Conservation (phyloP, 2,113 vertebrate genomes). For the Tetraodon nigroviridis region DNA sequence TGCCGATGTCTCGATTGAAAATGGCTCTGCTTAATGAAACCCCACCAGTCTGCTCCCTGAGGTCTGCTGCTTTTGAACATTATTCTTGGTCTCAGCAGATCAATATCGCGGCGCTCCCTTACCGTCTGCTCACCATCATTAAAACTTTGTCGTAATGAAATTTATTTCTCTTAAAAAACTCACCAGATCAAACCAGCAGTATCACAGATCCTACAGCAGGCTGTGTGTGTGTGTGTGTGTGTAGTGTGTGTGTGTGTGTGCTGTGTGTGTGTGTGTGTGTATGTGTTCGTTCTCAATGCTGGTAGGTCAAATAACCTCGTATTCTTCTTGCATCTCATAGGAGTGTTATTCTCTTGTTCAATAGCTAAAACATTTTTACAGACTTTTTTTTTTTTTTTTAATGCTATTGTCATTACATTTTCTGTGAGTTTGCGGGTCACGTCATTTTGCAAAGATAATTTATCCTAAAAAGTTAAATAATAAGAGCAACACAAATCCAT, state of each 20-base stretch:
- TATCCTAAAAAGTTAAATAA: too few relatives aligned
- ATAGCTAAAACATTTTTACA: constrained; percentile 21
- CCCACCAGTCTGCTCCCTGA: constrained; percentile 34
- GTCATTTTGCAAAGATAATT: too few relatives aligned
- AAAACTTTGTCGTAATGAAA: constrained; percentile 39
- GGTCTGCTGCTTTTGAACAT: constrained; percentile 54
- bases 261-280: neutral
- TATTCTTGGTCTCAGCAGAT: constrained; percentile 58
- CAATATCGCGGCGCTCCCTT: constrained; percentile 51
- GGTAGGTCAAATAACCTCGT: constrained; percentile 36
- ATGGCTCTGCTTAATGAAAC: constrained; percentile 60
- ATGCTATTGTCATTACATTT: too few relatives aligned
- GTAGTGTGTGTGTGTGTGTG: neutral
- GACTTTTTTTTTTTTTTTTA: too few relatives aligned
- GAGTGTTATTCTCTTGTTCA: constrained; percentile 35
- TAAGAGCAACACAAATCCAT: too few relatives aligned
- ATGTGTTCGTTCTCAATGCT: constrained; percentile 12
- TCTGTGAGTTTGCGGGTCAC: too few relatives aligned
- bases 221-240: constrained; percentile 6
- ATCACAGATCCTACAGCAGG: constrained; percentile 15
- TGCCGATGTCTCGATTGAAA: constrained; percentile 38
- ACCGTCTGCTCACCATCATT: constrained; percentile 41
- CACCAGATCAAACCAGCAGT: constrained; percentile 27
- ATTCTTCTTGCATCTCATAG: constrained; percentile 23
- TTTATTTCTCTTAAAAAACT: constrained; percentile 25